Evolutionary conservation across 2,888 invertebrate species (phyloP).

Genomic region (Drosophila tripunctata): DNA sequence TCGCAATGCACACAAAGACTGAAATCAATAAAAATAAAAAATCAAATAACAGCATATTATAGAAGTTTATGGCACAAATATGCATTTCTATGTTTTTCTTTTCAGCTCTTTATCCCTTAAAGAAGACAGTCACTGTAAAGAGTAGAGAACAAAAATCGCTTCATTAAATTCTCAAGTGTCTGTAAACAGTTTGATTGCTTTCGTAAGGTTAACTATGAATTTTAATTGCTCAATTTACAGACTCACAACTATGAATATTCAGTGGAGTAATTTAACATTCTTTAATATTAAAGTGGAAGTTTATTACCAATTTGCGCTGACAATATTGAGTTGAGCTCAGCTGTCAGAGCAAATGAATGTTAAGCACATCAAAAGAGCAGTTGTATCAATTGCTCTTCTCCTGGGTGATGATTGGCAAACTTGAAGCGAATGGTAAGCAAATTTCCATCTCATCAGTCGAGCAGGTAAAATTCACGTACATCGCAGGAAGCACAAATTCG

Average conservation of each 20-base stretch:
- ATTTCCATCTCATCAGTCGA: conserved; percentile 27
- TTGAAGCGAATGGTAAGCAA: conserved; percentile 38
- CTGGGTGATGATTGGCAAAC: conserved; percentile 53
- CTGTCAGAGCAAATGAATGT: conserved; percentile 50
- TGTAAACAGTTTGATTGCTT: not conserved
- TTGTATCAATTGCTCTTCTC: conserved; percentile 41
- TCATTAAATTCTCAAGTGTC: conserved; percentile 5
- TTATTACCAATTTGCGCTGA: not conserved
- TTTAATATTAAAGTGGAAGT: not conserved
- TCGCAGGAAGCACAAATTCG: conserved; percentile 43
- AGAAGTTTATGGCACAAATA: not conserved
- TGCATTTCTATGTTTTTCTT: not conserved
- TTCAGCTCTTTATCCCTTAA: not conserved
- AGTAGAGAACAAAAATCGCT: not conserved
- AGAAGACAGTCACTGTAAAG: not conserved
- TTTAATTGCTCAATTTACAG: not conserved
- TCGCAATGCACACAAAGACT: not conserved
- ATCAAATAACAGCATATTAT: not conserved
- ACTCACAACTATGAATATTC: not conserved
- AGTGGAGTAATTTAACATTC: not conserved
- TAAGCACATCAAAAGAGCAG: conserved; percentile 63
- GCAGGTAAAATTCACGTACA: conserved; percentile 14
- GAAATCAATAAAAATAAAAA: not conserved
- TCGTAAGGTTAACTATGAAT: not conserved
- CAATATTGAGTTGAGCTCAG: conserved; percentile 8